Conservation (phyloP, 2,888 invertebrate genomes). For the Apamea monoglypha region DNA sequence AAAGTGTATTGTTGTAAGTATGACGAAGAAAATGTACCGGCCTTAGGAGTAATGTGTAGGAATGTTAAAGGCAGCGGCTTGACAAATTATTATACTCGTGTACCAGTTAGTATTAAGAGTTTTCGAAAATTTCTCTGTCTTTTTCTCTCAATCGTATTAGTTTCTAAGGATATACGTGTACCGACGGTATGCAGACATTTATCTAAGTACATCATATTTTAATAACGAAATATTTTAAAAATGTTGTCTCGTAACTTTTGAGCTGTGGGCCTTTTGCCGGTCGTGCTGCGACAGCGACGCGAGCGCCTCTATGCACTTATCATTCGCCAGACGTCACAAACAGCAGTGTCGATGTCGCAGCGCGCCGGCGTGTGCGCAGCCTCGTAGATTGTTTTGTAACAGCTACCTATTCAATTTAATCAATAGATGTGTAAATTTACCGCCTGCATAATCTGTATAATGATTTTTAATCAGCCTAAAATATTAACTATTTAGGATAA, state of each 20-base stretch:
- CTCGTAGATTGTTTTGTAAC: constrained; percentile 79
- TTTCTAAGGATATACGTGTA: constrained; percentile 78
- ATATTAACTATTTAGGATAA: constrained; percentile 77
- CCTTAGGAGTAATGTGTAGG: constrained; percentile 88
- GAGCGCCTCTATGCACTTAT: constrained; percentile 33
- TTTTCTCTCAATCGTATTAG: constrained; percentile 87
- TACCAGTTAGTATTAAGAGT: constrained; percentile 84
- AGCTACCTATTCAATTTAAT: constrained; percentile 73
- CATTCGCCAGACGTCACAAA: constrained; percentile 27
- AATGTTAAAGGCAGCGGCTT: constrained; percentile 83
- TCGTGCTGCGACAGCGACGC: constrained; percentile 56
- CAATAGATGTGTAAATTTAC: constrained; percentile 81
- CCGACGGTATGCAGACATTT: constrained; percentile 57
- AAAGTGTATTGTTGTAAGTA: constrained; percentile 87
- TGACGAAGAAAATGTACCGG: constrained; percentile 86
- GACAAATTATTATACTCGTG: constrained; percentile 81
- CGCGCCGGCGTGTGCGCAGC: constrained; percentile 54
- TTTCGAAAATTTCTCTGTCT: constrained; percentile 88
- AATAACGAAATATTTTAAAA: constrained; percentile 78
- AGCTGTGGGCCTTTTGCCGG: constrained; percentile 19
- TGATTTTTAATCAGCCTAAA: constrained; percentile 84
- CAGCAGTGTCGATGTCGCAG: constrained; percentile 36
- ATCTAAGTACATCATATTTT: constrained; percentile 74
- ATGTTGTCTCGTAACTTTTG: constrained; percentile 73
- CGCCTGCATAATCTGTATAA: constrained; percentile 83